A percentile compares a stretch with the other conserved stretches of the same genome.
These are phyloP conservation scores for Perognathus longimembris DNA, from an alignment of 2,113 vertebrate species.

Conservation along the genomic window DNA sequence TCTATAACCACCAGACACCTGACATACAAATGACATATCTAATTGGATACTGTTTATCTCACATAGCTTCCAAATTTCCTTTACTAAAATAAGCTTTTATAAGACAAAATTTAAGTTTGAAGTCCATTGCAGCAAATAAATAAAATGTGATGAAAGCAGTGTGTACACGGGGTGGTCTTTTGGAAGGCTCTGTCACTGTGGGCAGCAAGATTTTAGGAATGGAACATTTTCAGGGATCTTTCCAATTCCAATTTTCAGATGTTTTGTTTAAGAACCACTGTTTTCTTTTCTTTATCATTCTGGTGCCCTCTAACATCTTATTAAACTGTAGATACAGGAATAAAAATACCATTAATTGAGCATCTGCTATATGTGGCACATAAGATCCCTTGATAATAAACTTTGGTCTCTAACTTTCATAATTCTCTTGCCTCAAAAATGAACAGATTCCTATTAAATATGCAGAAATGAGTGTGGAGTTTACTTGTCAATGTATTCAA, in stretches of 20 bases:
- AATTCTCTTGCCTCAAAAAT: not conserved
- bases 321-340: not conserved
- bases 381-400: not conserved
- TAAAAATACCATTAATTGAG: not conserved
- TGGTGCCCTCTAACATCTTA: not conserved
- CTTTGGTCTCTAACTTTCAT: conserved; percentile 21
- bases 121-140: not conserved
- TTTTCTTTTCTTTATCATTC: not conserved
- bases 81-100: not conserved
- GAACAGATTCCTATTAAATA: conserved; percentile 14
- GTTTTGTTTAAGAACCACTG: not conserved
- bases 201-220: not conserved
- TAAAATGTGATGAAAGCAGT: not conserved
- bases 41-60: not conserved
- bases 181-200: not conserved
- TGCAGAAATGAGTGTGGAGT: conserved; percentile 2
- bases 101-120: conserved; percentile 1
- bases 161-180: not conserved
- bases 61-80: not conserved
- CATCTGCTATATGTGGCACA: not conserved
- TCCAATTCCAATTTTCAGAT: not conserved
- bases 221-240: not conserved
- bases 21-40: not conserved
- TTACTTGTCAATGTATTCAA: conserved; percentile 13
- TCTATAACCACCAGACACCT: not conserved